These are phyloP conservation scores for Psylliodes chrysocephalus DNA, from an alignment of 2,888 invertebrate genomes.

Conservation along the genomic window DNA sequence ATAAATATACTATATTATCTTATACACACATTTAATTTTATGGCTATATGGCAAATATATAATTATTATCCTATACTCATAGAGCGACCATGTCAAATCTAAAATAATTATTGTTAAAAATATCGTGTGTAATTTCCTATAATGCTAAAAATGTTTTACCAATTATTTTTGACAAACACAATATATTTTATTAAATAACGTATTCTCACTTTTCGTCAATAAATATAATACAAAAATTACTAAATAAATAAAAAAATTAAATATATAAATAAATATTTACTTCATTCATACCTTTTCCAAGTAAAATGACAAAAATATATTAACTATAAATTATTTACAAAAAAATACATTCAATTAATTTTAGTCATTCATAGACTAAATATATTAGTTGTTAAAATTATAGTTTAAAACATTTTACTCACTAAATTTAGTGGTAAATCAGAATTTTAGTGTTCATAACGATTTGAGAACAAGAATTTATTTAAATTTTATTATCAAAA, in stretches of 20 bases:
- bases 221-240: background rate
- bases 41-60: conserved; percentile 24
- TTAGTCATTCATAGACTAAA: too few species aligned
- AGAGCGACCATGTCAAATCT: conserved; percentile 14
- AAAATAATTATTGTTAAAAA: conserved; percentile 22
- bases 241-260: conserved; percentile 8
- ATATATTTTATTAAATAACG: background rate
- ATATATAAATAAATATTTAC: conserved; percentile 7
- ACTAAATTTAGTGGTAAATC: too few species aligned
- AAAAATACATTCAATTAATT: too few species aligned
- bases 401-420: too few species aligned
- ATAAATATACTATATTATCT: conserved; percentile 21
- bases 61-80: conserved; percentile 25
- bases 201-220: conserved; percentile 14
- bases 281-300: background rate
- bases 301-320: background rate
- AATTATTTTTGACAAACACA: background rate
- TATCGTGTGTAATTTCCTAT: conserved; percentile 14
- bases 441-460: too few species aligned
- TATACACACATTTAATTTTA: conserved; percentile 17
- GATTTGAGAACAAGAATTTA: too few species aligned
- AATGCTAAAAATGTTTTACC: conserved; percentile 5
- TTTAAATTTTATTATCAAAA: too few species aligned
- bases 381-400: too few species aligned
- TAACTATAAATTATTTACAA: too few species aligned